Conservation (phyloP, 2,888 invertebrate genomes). For the Sinopyrophorus schimmeli region DNA sequence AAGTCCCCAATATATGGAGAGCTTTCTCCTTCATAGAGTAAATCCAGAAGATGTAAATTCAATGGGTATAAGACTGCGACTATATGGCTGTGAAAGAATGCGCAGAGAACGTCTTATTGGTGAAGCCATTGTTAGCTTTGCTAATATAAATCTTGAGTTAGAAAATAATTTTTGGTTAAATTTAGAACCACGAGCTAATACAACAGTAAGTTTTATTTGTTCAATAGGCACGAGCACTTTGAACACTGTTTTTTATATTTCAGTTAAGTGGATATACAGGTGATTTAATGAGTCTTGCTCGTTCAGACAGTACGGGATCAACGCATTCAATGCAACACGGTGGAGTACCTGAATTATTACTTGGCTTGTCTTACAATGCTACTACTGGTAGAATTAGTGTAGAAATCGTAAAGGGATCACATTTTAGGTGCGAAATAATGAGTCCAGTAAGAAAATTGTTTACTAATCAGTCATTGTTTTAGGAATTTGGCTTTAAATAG, state of each 20-base stretch:
- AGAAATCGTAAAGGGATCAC: slow-evolving; percentile 81
- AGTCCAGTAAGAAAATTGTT: background rate
- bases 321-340: slow-evolving; percentile 89
- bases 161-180: slow-evolving; percentile 91
- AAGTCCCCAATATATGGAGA: slow-evolving; percentile 91
- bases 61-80: slow-evolving; percentile 85
- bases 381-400: slow-evolving; percentile 92
- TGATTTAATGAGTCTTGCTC: slow-evolving; percentile 77
- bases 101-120: slow-evolving; percentile 89
- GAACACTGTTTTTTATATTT: slow-evolving; percentile 31
- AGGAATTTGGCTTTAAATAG: slow-evolving; percentile 76
- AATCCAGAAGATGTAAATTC: slow-evolving; percentile 94
- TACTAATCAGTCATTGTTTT: slow-evolving; percentile 48
- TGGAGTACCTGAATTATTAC: slow-evolving; percentile 86
- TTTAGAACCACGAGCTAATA: slow-evolving; percentile 71
- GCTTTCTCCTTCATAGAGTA: slow-evolving; percentile 86
- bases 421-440: slow-evolving; percentile 62
- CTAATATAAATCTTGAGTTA: slow-evolving; percentile 84
- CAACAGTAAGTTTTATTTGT: slow-evolving; percentile 54
- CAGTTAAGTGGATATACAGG: slow-evolving; percentile 59
- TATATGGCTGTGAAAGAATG: slow-evolving; percentile 93
- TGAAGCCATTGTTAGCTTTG: slow-evolving; percentile 88
- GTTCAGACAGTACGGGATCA: slow-evolving; percentile 92
- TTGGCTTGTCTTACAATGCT: slow-evolving; percentile 90
- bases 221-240: too few relatives aligned